phyloP scores from a whole-genome alignment of 92 coral and sea anemone species.

The Parazoanthus darwini region DNA sequence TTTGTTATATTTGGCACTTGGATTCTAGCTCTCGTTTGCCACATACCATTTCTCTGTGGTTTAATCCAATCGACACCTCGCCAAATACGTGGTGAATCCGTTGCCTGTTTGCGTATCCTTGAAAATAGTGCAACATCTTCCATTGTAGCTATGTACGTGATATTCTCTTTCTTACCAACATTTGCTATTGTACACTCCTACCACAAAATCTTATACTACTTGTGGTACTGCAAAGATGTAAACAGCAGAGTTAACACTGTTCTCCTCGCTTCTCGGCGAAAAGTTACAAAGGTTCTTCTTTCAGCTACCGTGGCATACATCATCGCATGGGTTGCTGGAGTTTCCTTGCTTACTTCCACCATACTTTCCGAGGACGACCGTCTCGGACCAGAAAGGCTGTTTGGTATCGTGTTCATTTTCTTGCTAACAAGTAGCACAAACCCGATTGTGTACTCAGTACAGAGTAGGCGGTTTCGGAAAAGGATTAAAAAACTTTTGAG shows the following conservation, averaged over 20 bases:
- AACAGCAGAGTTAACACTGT: constrained; percentile 4
- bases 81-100: neutral
- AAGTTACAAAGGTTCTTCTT: constrained; percentile 11
- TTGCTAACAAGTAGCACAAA: constrained; percentile 35
- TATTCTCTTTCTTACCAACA: neutral
- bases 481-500: constrained; percentile 19
- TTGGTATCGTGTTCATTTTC: neutral
- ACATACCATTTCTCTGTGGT: constrained; percentile 1
- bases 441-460: constrained; percentile 52
- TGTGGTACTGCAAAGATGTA: neutral
- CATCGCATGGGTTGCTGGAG: neutral
- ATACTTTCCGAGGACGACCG: neutral
- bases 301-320: neutral
- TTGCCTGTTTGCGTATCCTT: neutral
- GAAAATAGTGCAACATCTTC: neutral
- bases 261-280: neutral
- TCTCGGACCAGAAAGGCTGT: neutral
- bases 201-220: neutral
- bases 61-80: neutral
- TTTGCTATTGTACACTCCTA: constrained; percentile 4
- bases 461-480: constrained; percentile 30
- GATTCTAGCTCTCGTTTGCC: neutral
- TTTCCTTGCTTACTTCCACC: neutral
- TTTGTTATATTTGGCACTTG: constrained; percentile 11
- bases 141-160: neutral